Percentiles rank a stretch among this genome's conserved stretches.
Conservation (phyloP, 2,888 invertebrate genomes). For the Bombyx huttoni region DNA sequence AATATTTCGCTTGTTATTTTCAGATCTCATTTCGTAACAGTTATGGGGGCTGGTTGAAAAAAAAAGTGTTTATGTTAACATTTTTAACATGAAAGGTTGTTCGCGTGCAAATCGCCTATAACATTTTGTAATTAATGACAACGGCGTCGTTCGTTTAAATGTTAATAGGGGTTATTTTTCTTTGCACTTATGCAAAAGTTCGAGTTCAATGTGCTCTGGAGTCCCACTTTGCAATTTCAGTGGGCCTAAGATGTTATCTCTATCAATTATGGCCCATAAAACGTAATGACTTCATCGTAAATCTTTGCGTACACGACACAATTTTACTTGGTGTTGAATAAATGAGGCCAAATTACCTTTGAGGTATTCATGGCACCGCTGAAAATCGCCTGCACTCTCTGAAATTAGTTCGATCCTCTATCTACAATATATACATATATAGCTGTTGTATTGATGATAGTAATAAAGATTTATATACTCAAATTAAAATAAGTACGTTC, state of each 20-base stretch:
- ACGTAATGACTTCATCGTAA: conserved; percentile 71
- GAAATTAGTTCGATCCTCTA: too few relatives aligned
- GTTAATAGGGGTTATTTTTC: conserved; percentile 55
- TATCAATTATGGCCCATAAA: conserved; percentile 70
- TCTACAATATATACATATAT: too few relatives aligned
- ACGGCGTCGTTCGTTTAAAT: conserved; percentile 50
- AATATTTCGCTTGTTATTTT: not conserved
- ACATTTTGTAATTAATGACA: conserved; percentile 62
- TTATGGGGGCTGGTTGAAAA: not conserved
- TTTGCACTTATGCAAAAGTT: conserved; percentile 56
- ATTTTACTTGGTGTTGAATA: conserved; percentile 63
- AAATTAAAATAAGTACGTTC: too few relatives aligned
- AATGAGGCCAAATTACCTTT: conserved; percentile 52
- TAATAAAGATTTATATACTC: too few relatives aligned
- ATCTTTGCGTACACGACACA: conserved; percentile 65
- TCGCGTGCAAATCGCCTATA: conserved; percentile 50
- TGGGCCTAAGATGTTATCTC: conserved; percentile 59
- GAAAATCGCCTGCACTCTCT: not conserved
- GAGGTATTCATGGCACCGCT: conserved; percentile 35
- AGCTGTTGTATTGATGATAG: too few relatives aligned
- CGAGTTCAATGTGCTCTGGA: conserved; percentile 50
- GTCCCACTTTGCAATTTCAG: conserved; percentile 64
- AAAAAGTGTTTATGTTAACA: conserved; percentile 2
- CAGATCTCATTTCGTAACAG: not conserved
- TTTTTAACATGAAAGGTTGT: conserved; percentile 18